These are phyloP conservation scores for Creontiades dilutus DNA, from an alignment of 2,888 invertebrate genomes.

Conservation along the genomic window DNA sequence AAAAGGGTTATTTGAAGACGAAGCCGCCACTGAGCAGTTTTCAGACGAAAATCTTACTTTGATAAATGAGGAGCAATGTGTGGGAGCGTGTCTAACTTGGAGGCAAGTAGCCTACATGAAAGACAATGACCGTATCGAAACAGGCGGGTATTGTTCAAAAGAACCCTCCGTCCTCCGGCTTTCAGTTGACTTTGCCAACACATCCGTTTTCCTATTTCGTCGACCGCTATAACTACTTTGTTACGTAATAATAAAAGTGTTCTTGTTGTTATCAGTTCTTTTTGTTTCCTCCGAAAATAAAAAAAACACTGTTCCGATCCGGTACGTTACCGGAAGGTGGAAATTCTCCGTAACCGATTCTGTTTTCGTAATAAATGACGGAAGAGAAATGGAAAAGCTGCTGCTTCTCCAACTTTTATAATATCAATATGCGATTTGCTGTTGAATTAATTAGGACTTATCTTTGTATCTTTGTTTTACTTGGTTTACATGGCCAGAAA, in stretches of 20 bases:
- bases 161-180: slow-evolving; percentile 34
- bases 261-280: neutral
- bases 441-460: no score
- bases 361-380: no score
- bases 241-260: slow-evolving; percentile 47
- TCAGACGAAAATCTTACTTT: slow-evolving; percentile 43
- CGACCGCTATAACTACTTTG: slow-evolving; percentile 3
- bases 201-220: slow-evolving; percentile 41
- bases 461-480: no score
- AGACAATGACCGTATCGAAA: slow-evolving; percentile 72
- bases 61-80: slow-evolving; percentile 63
- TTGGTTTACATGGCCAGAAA: no score
- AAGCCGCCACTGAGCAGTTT: slow-evolving; percentile 6
- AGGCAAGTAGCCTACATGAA: slow-evolving; percentile 68
- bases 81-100: slow-evolving; percentile 61
- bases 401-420: neutral
- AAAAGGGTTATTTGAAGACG: slow-evolving; percentile 2
- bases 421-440: no score
- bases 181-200: slow-evolving; percentile 63
- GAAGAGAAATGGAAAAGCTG: neutral
- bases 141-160: slow-evolving; percentile 67
- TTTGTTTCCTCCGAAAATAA: neutral
- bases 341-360: neutral
- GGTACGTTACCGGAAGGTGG: neutral
- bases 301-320: slow-evolving; percentile 43